Evolutionary conservation across 2,113 vertebrate species (phyloP).

Genomic region (Labeo catla): DNA sequence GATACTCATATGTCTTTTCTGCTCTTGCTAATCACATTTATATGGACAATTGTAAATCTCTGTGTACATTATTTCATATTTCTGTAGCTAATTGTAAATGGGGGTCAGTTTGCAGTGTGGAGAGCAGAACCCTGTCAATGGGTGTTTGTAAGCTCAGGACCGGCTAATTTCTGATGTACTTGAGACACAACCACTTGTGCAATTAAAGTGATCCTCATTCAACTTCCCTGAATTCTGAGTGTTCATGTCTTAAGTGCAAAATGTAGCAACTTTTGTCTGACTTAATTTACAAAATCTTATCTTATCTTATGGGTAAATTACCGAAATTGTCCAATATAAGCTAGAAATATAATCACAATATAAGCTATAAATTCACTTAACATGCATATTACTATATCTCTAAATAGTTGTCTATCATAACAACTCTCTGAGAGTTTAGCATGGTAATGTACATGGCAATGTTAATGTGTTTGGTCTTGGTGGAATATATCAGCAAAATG

Average conservation of each 20-base stretch:
- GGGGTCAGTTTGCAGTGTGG: constrained; percentile 20
- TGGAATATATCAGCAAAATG: too few species aligned
- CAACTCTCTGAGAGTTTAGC: too few species aligned
- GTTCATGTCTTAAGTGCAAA: constrained; percentile 18
- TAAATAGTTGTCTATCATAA: not conserved
- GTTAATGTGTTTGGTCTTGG: too few species aligned
- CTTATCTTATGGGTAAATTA: too few species aligned
- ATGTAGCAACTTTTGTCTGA: too few species aligned
- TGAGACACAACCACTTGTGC: constrained; percentile 60
- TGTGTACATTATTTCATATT: constrained; percentile 1
- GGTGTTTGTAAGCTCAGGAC: constrained; percentile 50
- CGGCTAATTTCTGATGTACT: constrained; percentile 52
- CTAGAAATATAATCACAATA: not conserved
- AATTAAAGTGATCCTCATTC: constrained; percentile 53
- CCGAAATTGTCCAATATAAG: too few species aligned
- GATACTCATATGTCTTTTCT: not conserved
- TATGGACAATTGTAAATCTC: constrained; percentile 20
- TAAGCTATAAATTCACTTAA: not conserved
- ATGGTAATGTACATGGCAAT: too few species aligned
- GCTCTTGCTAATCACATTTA: not conserved
- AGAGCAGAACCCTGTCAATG: constrained; percentile 10
- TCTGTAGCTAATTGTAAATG: constrained; percentile 19
- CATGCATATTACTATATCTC: not conserved
- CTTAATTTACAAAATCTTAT: not conserved
- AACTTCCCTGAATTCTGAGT: constrained; percentile 29